A percentile compares a stretch with the other conserved stretches of the same genome.
Conservation (phyloP, 2,888 invertebrate genomes). For the Argyra leucocephala region DNA sequence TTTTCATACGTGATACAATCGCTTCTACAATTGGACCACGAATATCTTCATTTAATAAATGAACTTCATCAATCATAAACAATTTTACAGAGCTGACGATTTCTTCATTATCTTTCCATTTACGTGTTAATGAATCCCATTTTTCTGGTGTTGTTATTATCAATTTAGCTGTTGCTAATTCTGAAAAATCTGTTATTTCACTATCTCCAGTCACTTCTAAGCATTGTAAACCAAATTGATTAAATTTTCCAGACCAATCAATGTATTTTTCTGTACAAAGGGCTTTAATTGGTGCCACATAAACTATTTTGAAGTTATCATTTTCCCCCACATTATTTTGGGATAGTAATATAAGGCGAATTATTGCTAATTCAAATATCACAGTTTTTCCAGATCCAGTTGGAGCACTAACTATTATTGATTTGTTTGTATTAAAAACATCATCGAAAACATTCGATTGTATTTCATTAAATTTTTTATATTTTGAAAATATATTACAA, state of each 20-base stretch:
- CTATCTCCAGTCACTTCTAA: conserved; percentile 69
- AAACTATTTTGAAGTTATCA: conserved; percentile 57
- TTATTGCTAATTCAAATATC: conserved; percentile 71
- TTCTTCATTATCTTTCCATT: conserved; percentile 58
- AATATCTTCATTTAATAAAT: conserved; percentile 59
- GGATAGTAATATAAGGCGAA: conserved; percentile 46
- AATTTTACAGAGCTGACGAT: conserved; percentile 55
- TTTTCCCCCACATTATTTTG: conserved; percentile 26
- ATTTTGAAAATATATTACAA: conserved; percentile 47
- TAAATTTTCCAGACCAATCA: conserved; percentile 67
- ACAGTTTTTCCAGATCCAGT: conserved; percentile 78
- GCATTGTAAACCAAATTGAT: conserved; percentile 51
- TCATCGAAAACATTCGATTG: conserved; percentile 64
- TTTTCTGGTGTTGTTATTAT: conserved; percentile 77
- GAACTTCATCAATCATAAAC: conserved; percentile 68
- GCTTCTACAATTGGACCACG: conserved; percentile 71
- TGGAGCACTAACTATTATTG: conserved; percentile 66
- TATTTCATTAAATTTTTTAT: conserved; percentile 60
- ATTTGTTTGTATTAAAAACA: conserved; percentile 57
- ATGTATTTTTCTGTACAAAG: conserved; percentile 60
- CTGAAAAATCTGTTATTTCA: conserved; percentile 52
- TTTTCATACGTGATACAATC: conserved; percentile 72
- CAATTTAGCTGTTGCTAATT: conserved; percentile 48
- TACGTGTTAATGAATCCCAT: conserved; percentile 70
- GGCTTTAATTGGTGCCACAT: conserved; percentile 78